Evolutionary conservation across 2,888 invertebrate species (phyloP).

Genomic region (Cosmia trapezina): DNA sequence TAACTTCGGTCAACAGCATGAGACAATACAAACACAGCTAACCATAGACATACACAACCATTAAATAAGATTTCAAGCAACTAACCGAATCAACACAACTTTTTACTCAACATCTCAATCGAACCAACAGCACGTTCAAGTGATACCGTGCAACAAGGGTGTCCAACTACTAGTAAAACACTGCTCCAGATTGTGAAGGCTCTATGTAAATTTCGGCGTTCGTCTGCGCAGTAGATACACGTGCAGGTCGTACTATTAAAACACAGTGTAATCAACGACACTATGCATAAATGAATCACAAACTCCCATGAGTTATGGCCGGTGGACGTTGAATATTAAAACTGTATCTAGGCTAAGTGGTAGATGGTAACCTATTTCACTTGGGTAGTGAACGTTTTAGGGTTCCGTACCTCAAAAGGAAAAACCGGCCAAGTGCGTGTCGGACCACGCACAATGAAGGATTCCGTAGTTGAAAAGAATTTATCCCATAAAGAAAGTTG

Average conservation of each 20-base stretch:
- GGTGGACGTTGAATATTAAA: conserved; percentile 78
- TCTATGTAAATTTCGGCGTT: conserved; percentile 81
- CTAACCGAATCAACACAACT: background rate
- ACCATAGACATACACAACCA: background rate
- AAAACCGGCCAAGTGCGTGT: no score
- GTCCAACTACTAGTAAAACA: conserved; percentile 61
- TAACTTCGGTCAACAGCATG: background rate
- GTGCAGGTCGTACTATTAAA: conserved; percentile 70
- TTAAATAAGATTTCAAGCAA: background rate
- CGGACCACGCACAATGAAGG: no score
- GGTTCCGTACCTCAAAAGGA: background rate
- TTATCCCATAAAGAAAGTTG: no score
- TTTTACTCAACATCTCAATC: conserved; percentile 29
- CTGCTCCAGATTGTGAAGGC: conserved; percentile 77
- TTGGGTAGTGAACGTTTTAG: conserved; percentile 13
- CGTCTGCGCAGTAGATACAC: conserved; percentile 74
- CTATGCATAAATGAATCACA: conserved; percentile 85
- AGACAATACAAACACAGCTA: background rate
- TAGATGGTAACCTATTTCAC: conserved; percentile 51
- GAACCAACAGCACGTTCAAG: background rate
- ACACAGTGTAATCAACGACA: conserved; percentile 74
- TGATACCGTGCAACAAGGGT: conserved; percentile 36
- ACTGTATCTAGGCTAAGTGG: conserved; percentile 58
- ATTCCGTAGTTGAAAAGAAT: no score
- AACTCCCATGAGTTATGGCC: conserved; percentile 77